Conservation (phyloP, 2,113 vertebrate genomes). For the Poeciliopsis prolifica region DNA sequence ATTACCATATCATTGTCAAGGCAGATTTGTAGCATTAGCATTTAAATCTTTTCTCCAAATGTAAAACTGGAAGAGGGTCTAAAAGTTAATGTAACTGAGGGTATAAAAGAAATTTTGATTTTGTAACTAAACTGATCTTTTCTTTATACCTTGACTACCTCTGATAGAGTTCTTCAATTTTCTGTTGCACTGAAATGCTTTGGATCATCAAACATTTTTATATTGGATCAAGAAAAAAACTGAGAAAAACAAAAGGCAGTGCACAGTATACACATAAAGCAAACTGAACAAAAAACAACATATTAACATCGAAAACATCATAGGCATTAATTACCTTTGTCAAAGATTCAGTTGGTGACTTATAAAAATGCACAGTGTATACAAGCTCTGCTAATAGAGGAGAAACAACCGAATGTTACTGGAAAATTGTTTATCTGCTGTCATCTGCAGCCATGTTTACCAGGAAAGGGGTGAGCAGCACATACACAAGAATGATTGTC, state of each 20-base stretch:
- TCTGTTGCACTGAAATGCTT: not conserved
- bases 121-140: not conserved
- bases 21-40: not conserved
- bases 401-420: too few relatives aligned
- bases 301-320: not conserved
- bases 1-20: not conserved
- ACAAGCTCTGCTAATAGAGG: too few relatives aligned
- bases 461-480: too few relatives aligned
- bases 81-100: not conserved
- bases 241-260: not conserved
- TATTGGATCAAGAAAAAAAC: not conserved
- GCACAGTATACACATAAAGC: not conserved
- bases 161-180: not conserved
- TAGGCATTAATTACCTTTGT: not conserved
- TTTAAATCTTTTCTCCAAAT: not conserved
- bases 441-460: too few relatives aligned
- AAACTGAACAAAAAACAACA: not conserved
- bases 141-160: too few relatives aligned
- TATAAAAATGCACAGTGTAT: too few relatives aligned
- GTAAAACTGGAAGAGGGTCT: not conserved
- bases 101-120: not conserved
- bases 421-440: too few relatives aligned
- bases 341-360: not conserved
- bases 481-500: too few relatives aligned
- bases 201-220: not conserved